phyloP scores from a whole-genome alignment of 2,888 invertebrate species.

The Pseudococcus viburni region DNA sequence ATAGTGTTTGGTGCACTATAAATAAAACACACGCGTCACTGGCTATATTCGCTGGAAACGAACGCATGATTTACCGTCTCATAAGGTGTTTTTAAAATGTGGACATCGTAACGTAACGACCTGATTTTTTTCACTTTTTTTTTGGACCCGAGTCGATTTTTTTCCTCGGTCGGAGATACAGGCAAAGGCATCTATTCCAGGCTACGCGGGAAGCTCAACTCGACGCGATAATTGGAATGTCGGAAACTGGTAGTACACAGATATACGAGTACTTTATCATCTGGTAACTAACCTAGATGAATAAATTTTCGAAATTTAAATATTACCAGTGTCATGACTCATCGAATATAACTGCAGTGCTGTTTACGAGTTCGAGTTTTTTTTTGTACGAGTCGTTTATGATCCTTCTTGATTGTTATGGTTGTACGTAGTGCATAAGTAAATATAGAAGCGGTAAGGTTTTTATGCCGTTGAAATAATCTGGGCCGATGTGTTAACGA shows the following conservation, averaged over 20 bases:
- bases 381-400: conserved; percentile 8
- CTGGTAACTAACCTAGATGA: conserved; percentile 39
- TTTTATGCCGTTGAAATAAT: conserved; percentile 21
- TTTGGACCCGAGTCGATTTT: background rate
- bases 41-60: conserved; percentile 60
- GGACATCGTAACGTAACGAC: conserved; percentile 43
- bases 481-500: conserved; percentile 28
- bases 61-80: conserved; percentile 54
- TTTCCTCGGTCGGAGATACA: background rate
- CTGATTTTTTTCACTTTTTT: conserved; percentile 6
- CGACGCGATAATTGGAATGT: conserved; percentile 28
- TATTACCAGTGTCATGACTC: conserved; percentile 21
- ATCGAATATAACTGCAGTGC: conserved; percentile 25
- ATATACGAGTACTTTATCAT: conserved; percentile 10
- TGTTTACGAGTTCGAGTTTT: conserved; percentile 28
- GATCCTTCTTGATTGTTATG: background rate
- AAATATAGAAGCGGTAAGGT: background rate
- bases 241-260: conserved; percentile 4
- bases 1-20: conserved; percentile 9
- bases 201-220: background rate
- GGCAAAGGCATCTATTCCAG: background rate
- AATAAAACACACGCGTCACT: conserved; percentile 60
- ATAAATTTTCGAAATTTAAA: conserved; percentile 38
- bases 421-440: background rate
- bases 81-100: conserved; percentile 50